These are phyloP conservation scores for Aphidius gifuensis DNA, from an alignment of 1,140 invertebrate species.

Conservation along the genomic window DNA sequence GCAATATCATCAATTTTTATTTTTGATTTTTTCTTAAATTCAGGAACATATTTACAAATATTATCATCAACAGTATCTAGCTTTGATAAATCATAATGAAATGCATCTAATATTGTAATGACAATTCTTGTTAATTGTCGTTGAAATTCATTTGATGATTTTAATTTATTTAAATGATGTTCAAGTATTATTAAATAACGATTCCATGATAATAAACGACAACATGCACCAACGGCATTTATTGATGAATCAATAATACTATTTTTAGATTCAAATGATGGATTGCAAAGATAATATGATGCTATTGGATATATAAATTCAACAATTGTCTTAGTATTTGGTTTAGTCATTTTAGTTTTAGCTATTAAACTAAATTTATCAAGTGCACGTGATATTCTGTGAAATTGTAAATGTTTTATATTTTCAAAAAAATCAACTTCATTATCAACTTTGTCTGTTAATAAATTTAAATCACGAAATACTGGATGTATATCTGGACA, in stretches of 20 bases:
- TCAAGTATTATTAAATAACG: conserved; percentile 79
- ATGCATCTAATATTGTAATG: conserved; percentile 81
- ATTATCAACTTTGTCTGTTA: conserved; percentile 70
- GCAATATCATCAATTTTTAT: conserved; percentile 32
- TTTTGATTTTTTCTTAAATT: conserved; percentile 29
- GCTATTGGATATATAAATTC: conserved; percentile 84
- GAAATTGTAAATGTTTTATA: conserved; percentile 80
- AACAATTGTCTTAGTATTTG: conserved; percentile 69
- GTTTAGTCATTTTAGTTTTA: conserved; percentile 58
- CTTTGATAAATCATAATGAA: conserved; percentile 86
- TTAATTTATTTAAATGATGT: conserved; percentile 74
- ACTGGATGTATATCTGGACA: conserved; percentile 68
- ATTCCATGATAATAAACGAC: conserved; percentile 78
- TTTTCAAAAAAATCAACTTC: conserved; percentile 96
- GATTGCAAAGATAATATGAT: conserved; percentile 75
- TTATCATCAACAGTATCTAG: conserved; percentile 27
- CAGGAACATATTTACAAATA: not conserved
- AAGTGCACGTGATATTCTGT: conserved; percentile 77
- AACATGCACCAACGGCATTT: conserved; percentile 71
- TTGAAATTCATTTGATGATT: conserved; percentile 69
- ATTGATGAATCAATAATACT: conserved; percentile 82
- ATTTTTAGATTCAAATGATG: conserved; percentile 72
- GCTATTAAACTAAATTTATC: conserved; percentile 64
- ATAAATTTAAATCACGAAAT: conserved; percentile 68
- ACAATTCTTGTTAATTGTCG: conserved; percentile 80